Conservation (phyloP, 1,140 invertebrate genomes). For the Rhyacophila brunnea region DNA sequence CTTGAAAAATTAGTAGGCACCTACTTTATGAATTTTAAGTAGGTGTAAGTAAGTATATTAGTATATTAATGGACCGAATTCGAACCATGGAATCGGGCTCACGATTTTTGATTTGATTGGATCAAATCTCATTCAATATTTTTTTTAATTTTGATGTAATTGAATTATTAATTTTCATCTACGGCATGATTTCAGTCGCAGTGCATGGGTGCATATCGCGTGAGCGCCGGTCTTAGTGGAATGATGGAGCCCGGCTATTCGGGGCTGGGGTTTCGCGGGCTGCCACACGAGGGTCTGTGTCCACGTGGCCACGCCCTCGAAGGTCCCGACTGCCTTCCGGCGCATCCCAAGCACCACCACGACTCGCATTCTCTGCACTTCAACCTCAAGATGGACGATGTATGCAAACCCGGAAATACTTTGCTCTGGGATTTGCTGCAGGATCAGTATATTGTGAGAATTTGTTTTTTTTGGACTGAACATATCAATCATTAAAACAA, state of each 20-base stretch:
- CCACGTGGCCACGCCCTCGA: slow-evolving; percentile 11
- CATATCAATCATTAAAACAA: too few species aligned
- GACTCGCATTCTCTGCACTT: slow-evolving; percentile 43
- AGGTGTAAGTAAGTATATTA: too few species aligned
- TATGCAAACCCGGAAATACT: slow-evolving; percentile 86
- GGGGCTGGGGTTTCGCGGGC: slow-evolving; percentile 19
- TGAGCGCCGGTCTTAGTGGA: slow-evolving; percentile 25
- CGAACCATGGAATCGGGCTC: too few species aligned
- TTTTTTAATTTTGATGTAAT: too few species aligned
- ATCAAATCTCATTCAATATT: too few species aligned
- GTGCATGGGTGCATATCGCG: slow-evolving; percentile 44
- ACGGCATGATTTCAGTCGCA: too few species aligned
- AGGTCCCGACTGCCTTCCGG: slow-evolving; percentile 15
- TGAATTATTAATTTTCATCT: too few species aligned
- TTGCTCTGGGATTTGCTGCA: slow-evolving; percentile 92
- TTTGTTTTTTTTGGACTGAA: too few species aligned
- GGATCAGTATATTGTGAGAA: slow-evolving; percentile 86
- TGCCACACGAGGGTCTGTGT: slow-evolving; percentile 12
- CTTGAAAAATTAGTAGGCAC: too few species aligned
- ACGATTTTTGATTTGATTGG: too few species aligned
- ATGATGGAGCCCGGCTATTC: slow-evolving; percentile 28
- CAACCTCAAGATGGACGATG: slow-evolving; percentile 71
- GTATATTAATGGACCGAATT: too few species aligned
- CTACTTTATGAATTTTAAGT: too few species aligned
- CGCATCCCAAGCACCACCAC: slow-evolving; percentile 38